These are phyloP conservation scores for Labeo rohita DNA, from an alignment of 2,113 vertebrate species.

Conservation along the genomic window DNA sequence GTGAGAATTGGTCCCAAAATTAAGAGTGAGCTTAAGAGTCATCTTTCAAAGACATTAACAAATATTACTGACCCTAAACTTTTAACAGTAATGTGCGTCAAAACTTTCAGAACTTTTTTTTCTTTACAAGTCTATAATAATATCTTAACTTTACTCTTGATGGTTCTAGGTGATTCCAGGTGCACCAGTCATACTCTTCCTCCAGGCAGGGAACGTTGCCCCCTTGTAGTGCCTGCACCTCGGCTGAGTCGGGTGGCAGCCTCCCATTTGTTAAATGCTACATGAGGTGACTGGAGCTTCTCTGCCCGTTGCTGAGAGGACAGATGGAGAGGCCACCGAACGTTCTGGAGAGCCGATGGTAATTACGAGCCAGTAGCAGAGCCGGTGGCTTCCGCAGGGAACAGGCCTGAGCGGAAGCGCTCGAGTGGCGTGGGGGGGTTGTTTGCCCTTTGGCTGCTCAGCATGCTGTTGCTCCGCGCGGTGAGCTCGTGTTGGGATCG, in stretches of 20 bases:
- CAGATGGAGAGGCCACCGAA: constrained; percentile 80
- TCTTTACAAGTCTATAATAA: background rate
- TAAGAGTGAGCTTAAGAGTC: background rate
- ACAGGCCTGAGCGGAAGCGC: constrained; percentile 61
- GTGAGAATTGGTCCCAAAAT: background rate
- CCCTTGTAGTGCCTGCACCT: constrained; percentile 60
- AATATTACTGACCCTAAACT: background rate
- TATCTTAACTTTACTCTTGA: background rate
- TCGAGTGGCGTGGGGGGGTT: constrained; percentile 65
- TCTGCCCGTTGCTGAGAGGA: constrained; percentile 70
- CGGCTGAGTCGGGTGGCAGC: constrained; percentile 42
- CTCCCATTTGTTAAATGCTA: constrained; percentile 73
- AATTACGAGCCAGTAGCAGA: constrained; percentile 76
- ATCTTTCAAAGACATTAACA: background rate
- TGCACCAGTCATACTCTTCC: background rate
- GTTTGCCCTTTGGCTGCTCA: constrained; percentile 70
- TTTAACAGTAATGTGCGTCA: background rate
- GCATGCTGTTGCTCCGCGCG: constrained; percentile 69
- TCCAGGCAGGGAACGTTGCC: constrained; percentile 31
- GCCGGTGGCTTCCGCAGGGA: constrained; percentile 57
- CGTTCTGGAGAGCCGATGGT: constrained; percentile 77
- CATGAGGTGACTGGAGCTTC: constrained; percentile 78
- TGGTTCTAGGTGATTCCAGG: constrained; percentile 7
- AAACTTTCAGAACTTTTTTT: background rate
- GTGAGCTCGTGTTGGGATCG: constrained; percentile 67